phyloP scores from a whole-genome alignment of 2,888 invertebrate genomes.

The Drosophila trichaetosa region DNA sequence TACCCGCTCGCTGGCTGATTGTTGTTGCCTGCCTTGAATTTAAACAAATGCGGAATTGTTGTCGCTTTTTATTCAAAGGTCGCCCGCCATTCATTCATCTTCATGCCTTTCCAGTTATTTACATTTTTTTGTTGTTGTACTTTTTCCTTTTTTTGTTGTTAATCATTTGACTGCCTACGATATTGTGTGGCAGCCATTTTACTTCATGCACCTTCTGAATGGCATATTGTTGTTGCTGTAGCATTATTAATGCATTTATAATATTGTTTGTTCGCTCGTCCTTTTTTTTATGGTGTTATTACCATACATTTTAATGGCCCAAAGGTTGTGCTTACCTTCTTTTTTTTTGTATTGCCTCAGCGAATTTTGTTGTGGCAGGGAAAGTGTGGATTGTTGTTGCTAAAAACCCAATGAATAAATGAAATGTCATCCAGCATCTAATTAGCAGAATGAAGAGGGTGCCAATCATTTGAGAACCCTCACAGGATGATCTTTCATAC shows the following conservation, averaged over 20 bases:
- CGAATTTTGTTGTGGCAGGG: constrained; percentile 4
- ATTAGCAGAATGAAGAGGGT: constrained; percentile 23
- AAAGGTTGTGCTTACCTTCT: constrained; percentile 17
- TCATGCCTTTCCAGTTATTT: constrained; percentile 38
- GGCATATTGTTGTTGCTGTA: constrained; percentile 28
- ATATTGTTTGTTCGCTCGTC: constrained; percentile 40
- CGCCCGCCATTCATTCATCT: constrained; percentile 51
- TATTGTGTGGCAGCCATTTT: constrained; percentile 26
- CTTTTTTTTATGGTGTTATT: constrained; percentile 26
- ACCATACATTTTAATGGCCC: constrained; percentile 61
- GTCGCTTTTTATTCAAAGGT: constrained; percentile 47
- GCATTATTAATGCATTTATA: constrained; percentile 68
- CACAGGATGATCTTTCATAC: neutral
- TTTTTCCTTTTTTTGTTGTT: constrained; percentile 18
- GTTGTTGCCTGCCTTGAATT: constrained; percentile 75
- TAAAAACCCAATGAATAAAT: constrained; percentile 53
- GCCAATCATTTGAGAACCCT: constrained; percentile 1
- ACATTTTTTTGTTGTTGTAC: constrained; percentile 17
- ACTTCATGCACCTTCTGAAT: constrained; percentile 20
- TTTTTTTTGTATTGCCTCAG: constrained; percentile 37
- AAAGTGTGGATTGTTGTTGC: constrained; percentile 1
- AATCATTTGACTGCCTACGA: constrained; percentile 60
- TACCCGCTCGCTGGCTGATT: constrained; percentile 32
- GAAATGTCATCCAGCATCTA: constrained; percentile 51
- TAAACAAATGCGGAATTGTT: constrained; percentile 73